Conservation (phyloP, 2,113 vertebrate genomes). For the Cyanocitta stelleri region DNA sequence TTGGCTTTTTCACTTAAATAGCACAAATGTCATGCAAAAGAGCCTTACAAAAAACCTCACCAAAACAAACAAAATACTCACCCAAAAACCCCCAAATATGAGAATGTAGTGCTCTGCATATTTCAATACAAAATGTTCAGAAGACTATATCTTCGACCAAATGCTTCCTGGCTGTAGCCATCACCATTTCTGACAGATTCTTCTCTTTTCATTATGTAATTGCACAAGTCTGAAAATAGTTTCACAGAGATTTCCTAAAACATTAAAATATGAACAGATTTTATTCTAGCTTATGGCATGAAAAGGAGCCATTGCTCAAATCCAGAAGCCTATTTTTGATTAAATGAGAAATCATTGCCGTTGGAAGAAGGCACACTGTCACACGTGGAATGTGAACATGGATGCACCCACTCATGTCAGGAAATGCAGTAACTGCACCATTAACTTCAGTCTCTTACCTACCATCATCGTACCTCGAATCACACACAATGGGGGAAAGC, state of each 20-base stretch:
- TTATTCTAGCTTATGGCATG: neutral
- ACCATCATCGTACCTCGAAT: accelerated
- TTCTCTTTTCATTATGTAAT: neutral
- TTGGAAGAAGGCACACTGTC: neutral
- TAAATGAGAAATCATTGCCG: neutral
- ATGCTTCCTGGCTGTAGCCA: neutral
- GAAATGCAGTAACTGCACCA: neutral
- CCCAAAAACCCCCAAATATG: neutral
- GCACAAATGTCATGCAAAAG: neutral
- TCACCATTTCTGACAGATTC: neutral
- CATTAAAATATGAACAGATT: neutral
- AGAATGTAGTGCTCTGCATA: neutral
- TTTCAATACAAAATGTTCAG: neutral
- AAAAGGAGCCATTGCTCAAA: neutral
- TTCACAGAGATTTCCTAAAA: neutral
- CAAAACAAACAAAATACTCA: neutral
- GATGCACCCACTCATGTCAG: neutral
- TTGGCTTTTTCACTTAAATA: neutral
- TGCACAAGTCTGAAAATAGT: neutral
- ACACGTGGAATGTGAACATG: accelerated
- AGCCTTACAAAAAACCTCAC: neutral
- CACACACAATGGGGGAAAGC: neutral
- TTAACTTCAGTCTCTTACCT: neutral
- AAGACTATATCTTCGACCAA: neutral
- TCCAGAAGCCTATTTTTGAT: neutral